A percentile compares a stretch with the other conserved stretches of the same genome.
These are phyloP conservation scores for Sebastes vulpes DNA, from an alignment of 2,797 vertebrate genomes.

Conservation along the genomic window DNA sequence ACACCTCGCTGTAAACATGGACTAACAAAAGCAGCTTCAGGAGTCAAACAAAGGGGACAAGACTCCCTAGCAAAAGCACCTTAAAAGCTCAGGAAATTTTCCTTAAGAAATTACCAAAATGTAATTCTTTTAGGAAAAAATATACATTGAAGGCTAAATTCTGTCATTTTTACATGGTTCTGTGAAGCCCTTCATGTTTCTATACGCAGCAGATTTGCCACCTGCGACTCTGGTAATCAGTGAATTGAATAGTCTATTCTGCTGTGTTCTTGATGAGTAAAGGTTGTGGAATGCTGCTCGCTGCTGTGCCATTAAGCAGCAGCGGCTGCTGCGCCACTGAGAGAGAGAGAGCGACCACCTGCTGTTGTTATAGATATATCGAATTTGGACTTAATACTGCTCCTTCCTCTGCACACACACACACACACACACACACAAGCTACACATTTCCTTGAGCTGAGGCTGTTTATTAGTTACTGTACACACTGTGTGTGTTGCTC, in stretches of 20 bases:
- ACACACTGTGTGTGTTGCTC: not conserved
- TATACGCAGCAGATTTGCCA: slow-evolving; percentile 20
- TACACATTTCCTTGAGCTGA: not conserved
- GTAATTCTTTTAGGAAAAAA: not conserved
- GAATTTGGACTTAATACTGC: not conserved
- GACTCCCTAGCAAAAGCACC: not conserved
- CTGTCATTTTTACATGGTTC: not conserved
- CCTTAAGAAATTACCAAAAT: not conserved
- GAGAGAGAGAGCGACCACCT: not conserved
- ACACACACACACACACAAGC: not conserved
- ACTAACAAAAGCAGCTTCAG: not conserved
- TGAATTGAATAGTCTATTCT: slow-evolving; percentile 33
- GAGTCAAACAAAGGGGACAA: not conserved
- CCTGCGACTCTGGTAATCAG: slow-evolving; percentile 38
- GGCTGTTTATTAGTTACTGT: not conserved
- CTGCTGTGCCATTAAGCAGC: slow-evolving; percentile 15
- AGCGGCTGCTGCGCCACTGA: not conserved
- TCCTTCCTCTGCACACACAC: not conserved
- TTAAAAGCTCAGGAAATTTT: not conserved
- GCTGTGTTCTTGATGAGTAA: slow-evolving; percentile 24
- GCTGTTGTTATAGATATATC: slow-evolving; percentile 13
- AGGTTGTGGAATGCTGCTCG: slow-evolving; percentile 12
- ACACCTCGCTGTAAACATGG: not conserved
- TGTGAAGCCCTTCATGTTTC: not conserved
- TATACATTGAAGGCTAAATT: not conserved